These are phyloP conservation scores for Malacosoma neustria DNA, from an alignment of 2,888 invertebrate genomes.

Conservation along the genomic window DNA sequence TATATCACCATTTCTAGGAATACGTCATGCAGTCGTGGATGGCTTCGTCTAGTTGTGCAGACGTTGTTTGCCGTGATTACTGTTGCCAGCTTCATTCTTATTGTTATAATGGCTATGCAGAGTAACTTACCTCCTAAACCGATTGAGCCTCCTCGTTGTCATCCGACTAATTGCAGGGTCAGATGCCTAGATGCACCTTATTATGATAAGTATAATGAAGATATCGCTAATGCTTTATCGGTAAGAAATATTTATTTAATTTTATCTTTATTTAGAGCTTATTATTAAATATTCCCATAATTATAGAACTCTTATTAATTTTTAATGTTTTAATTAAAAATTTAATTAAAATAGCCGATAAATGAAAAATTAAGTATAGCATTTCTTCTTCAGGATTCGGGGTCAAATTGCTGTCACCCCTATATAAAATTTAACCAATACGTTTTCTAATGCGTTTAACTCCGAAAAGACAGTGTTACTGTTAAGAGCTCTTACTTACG, in stretches of 20 bases:
- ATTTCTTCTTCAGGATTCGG: too few species aligned
- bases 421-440: too few species aligned
- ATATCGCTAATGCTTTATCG: constrained; percentile 31
- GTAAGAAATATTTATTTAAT: constrained; percentile 28
- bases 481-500: too few species aligned
- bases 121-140: constrained; percentile 5
- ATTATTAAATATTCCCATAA: too few species aligned
- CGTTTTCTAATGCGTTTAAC: too few species aligned
- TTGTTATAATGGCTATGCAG: constrained; percentile 38
- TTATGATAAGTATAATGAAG: constrained; percentile 27
- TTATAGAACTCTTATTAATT: too few species aligned
- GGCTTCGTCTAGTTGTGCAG: constrained; percentile 47
- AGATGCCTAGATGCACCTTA: constrained; percentile 32
- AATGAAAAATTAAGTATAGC: too few species aligned
- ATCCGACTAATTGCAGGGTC: constrained; percentile 30
- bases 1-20: constrained; percentile 38
- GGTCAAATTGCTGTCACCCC: too few species aligned
- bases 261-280: too few species aligned
- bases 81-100: constrained; percentile 47
- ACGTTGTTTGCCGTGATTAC: constrained; percentile 44
- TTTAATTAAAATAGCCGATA: too few species aligned
- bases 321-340: too few species aligned
- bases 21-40: constrained; percentile 50
- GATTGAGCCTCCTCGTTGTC: constrained; percentile 18
- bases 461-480: too few species aligned